Evolutionary conservation across 2,113 vertebrate genomes (phyloP), one percentile per base, ranked within the genome.

Genomic region (Gambusia affinis): DNA sequence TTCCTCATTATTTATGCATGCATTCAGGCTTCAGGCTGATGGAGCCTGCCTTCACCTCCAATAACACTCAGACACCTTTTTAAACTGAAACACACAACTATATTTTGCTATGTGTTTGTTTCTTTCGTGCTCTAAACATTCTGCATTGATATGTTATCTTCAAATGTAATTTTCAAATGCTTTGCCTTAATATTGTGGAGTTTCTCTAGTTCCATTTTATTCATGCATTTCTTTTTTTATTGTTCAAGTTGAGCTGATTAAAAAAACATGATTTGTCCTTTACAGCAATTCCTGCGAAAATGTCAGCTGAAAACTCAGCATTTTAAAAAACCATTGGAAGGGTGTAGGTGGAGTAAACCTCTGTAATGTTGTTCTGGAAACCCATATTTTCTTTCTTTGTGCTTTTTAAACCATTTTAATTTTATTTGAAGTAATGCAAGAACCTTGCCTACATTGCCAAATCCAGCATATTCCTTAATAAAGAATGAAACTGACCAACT

Each of bases 1-100:
- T 64, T 28, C 12, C 30, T 81, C 35, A 70, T 85, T 57, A 70
- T 82, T 82, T 75, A 88, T 86, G 62, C 68, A 88, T 87, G 66
- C 73, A 88, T 87, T 60, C 71, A 33, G 33, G 57, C 85, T 74
- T 70, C 66, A 19, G 88, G 81, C 75, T 76, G 84, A 8, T 61
- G 66, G 71, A 76, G 69, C 37, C 63, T 44, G 24, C 82, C 60
- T 73, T 87, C 86, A 67, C 65, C 71, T 85, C 72, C 51, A 12
- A 76, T 87, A 60, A 85, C 60, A 72, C 73, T 88, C 82, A 79
- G 60, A 8, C 27, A 4, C 64, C 69, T 79, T 70, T 66, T 84
- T 60, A 57, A 72, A 78, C 84, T 69, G 75, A 77, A 89, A 62
- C 68, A 24, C 64, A 15, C 7, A 19, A 22, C 67, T 74, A n/a